Base-by-base conservation (phyloP, 2,797 vertebrate genomes). In the Glossophaga mutica region DNA sequence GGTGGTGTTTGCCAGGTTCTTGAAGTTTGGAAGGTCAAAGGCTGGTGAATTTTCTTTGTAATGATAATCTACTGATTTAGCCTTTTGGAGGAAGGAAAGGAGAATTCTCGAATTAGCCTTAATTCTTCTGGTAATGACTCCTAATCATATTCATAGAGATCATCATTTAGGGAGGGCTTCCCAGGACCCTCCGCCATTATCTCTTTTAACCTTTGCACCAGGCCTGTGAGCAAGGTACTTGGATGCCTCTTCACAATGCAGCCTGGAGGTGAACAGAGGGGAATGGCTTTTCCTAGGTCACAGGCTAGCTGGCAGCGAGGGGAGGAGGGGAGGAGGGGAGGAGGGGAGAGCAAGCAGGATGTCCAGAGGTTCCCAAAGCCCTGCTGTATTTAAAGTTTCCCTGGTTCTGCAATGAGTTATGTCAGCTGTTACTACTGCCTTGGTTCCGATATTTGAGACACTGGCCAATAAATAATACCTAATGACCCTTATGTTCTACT, bases 371-470 rank as follows among this genome's bases (percentile, higher is more conserved):
- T 77, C 42, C 71, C 29, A 68, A 34, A 73, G 16, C n/a, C 70
- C 70, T 65, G 37, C 34, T 90, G 3, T n/a, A 37, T 44, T 71
- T 26, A 26, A 82, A 88, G 37, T 59, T 50, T 86, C 82, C 78
- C 22, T 8, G 15, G 5, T n/a, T 48, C 21, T 42, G 0, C 0
- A 0, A 39, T 67, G 50, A 93, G 19, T 73, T 12, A 1, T 34
- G 52, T 37, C 70, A 32, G 52, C 48, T 32, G 57, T 78, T 48
- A 62, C 48, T 71, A 32, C 12, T 48, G 3, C 67, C 16, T 29
- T 26, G 10, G 44, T 24, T 96, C 76, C 19, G 32, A 29, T 89
- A 78, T 74, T 42, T 44, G 67, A 90, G 77, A 83, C 46, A 39
- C 44, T 78, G 42, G 8, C 12, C 52, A 73, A 76, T 71, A 74